Base-by-base conservation (phyloP, 2,113 vertebrate species). In the Aspidoscelis tigris region DNA sequence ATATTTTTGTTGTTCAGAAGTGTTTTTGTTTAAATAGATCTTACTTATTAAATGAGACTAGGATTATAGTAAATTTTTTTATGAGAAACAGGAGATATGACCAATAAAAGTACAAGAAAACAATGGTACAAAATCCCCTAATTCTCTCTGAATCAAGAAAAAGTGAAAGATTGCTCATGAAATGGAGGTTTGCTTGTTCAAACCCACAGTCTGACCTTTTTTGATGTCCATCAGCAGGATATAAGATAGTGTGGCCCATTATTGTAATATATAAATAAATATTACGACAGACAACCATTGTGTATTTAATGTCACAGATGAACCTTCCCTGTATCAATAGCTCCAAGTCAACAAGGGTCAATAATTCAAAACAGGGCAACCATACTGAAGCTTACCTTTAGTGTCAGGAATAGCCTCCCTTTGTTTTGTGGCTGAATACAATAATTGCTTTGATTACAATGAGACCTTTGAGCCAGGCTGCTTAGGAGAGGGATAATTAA, bases 361-460 rank as follows among this genome's bases (percentile, higher is more conserved):
- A 0, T 61, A 14, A 7, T 53, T 83, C 33, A 47, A 87, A 90
- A 86, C 24, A 87, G 87, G 84, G 65, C 88, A 91, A 1, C n/a
- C 16, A 16, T 50, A 76, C 84, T 88, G 77, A 91, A 93, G 86
- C 6, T 21, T 84, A 84, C 64, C 65, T 91, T 61, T 69, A 85
- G 72, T 61, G 89, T 44, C 77, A 89, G 87, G 77, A 91, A 86
- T 83, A 72, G 75, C 72, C 91, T 55, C 70, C 75, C 43, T 70
- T 84, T 92, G 80, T 91, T 94, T 93, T 83, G 65, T 88, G 83
- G 39, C 92, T 92, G 95, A 95, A 91, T 92, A 90, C 91, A 90
- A 85, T 96, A 96, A 97, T 96, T 96, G 94, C 89, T 90, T 95
- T 88, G 83, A 84, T 89, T 93, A 87, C 90, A 90, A 80, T 69